Evolutionary conservation across 2,888 invertebrate species (phyloP).

Genomic region (Folsomia manolachei): DNA sequence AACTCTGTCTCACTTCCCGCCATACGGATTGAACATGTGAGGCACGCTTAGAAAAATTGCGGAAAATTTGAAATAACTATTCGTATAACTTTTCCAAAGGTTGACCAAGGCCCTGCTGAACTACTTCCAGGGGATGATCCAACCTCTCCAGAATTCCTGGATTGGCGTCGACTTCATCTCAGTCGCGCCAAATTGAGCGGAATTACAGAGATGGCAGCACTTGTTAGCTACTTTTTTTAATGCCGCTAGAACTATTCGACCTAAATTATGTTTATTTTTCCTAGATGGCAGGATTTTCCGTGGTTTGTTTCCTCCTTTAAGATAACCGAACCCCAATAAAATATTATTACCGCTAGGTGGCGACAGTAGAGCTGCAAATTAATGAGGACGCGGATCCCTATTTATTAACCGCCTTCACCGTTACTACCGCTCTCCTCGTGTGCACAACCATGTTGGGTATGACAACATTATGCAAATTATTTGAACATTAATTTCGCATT

Average conservation of each 20-base stretch:
- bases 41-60: too few relatives aligned
- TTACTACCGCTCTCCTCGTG: constrained; percentile 36
- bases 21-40: constrained; percentile 33
- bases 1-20: constrained; percentile 37
- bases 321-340: neutral
- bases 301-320: constrained; percentile 31
- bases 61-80: neutral
- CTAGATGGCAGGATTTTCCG: constrained; percentile 46
- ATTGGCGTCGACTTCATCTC: constrained; percentile 44
- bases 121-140: constrained; percentile 20
- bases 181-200: constrained; percentile 41
- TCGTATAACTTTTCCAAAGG: neutral
- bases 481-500: constrained; percentile 25
- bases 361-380: constrained; percentile 50
- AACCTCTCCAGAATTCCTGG: constrained; percentile 38
- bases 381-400: constrained; percentile 49
- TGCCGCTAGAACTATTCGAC: too few relatives aligned
- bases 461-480: neutral
- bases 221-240: too few relatives aligned
- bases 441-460: constrained; percentile 28
- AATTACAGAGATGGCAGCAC: constrained; percentile 35
- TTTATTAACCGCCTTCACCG: constrained; percentile 46
- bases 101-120: neutral
- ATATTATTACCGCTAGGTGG: constrained; percentile 32
- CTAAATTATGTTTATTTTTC: too few relatives aligned